Base-by-base conservation (phyloP, 1,140 invertebrate genomes). In the Vanessa atalanta region DNA sequence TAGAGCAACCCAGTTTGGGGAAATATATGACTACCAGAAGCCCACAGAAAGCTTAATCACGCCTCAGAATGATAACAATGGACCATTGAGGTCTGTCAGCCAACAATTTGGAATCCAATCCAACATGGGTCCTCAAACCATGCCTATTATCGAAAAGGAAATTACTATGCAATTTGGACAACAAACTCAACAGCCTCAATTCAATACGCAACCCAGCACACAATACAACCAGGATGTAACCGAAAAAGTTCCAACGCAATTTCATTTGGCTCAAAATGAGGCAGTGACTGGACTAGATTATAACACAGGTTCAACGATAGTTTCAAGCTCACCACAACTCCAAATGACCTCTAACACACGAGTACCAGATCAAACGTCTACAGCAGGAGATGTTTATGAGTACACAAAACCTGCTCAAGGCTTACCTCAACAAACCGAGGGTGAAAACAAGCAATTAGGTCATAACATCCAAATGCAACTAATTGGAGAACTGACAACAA, bases 391-490 rank as follows among this genome's bases (percentile, higher is more conserved):
- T 60, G 23, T 75, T 51, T 75, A 78, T 37, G 70, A 70, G 51
- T 78, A 75, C 50, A 72, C 63, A 50, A 78, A 80, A 72, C 77
- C 79, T 20, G 50, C n/a, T 20, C 63, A 67, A 55, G 43, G 61
- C n/a, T 64, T 85, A 15, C 65, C 82, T 15, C 55, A 70, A n/a
- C 61, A 77, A 16, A 72, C 74, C n/a, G 3, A 61, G 37, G 31
- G 20, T 12, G 64, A 53, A 53, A 53, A 60, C 13, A 20, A 15
- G 15, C 43, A 57, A 47, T 50, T 60, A 0, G 64, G 15, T 55
- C 68, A 70, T 20, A 60, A 69, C 47, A 68, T 37, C 23, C 16
- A 64, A 53, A 43, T 50, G 7, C 65, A 77, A 65, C 48, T 20
- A 53, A 72, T 15, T 13, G 14, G 11, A 12, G 8, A 6, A 61